Base-by-base conservation (phyloP, 2,113 vertebrate species). In the Rousettus leschenaultii region DNA sequence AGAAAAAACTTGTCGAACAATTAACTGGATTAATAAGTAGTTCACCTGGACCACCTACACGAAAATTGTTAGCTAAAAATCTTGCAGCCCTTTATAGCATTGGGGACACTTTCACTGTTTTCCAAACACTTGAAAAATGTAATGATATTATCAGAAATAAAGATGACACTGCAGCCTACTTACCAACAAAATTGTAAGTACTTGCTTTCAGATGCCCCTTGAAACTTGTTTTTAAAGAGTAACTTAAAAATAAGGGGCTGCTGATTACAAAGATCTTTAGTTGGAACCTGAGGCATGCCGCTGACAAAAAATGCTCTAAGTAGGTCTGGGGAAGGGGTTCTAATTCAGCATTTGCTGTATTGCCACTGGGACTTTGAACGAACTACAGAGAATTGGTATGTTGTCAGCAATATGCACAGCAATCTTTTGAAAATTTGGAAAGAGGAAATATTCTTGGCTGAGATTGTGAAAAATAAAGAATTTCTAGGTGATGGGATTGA, bases 71-170 rank as follows among this genome's bases (percentile, higher is more conserved):
- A 80, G 99, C 99, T 70, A 99, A 99, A 98, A 99, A 99, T 97
- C 99, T 99, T 7, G 99, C 99, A 40, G 99, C 99, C 38, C 99
- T 99, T 35, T 99, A 99, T 98, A 99, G 99, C 98, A 99, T 99
- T 82, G 99, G 99, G 3, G 99, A 99, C 98, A 99, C 99, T 0
- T 99, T 99, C 93, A 99, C 99, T 12, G 99, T 99, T 96, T 99
- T 99, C 97, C 99, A 99, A 97, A 99, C 99, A 0, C 98, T 99
- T 95, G 99, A 99, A 98, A 99, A 99, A 98, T 99, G 99, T 98
- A 99, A 99, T 30, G 99, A 99, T 57, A 99, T 99, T 94, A 99
- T 99, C 97, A 99, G 99, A 98, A 99, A 98, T 99, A 99, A 99
- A 97, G 99, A 99, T 97, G 99, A 99, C 97, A 99, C 99, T 18